phyloP scores from a whole-genome alignment of 2,113 vertebrate species.

The Climacteris rufus region DNA sequence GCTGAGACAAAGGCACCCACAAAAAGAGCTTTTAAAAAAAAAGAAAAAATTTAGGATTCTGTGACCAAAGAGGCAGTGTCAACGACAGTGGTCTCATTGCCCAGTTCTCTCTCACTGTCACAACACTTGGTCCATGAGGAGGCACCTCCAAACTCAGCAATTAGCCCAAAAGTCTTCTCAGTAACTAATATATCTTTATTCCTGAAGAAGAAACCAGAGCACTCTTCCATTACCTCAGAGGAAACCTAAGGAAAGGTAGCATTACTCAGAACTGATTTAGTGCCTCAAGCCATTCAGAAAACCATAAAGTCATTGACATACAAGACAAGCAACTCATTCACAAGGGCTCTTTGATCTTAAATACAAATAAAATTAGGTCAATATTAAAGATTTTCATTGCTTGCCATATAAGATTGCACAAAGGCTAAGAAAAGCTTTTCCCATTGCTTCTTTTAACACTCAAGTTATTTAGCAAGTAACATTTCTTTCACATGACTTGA shows the following conservation, averaged over 20 bases:
- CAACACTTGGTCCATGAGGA: neutral
- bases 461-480: slow-evolving; percentile 21
- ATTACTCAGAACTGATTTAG: slow-evolving; percentile 21
- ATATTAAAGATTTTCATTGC: slow-evolving; percentile 54
- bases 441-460: slow-evolving; percentile 5
- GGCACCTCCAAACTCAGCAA: neutral
- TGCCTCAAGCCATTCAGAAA: slow-evolving; percentile 32
- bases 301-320: neutral
- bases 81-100: accelerated
- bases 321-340: slow-evolving; percentile 44
- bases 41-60: neutral
- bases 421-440: neutral
- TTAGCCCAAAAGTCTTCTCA: neutral
- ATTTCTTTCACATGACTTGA: slow-evolving; percentile 46
- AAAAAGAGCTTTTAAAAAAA: neutral
- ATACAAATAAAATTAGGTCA: slow-evolving; percentile 51
- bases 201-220: neutral
- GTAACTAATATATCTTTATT: neutral
- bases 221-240: slow-evolving; percentile 19
- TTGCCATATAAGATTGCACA: slow-evolving; percentile 7
- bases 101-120: neutral
- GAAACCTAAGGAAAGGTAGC: slow-evolving; percentile 24
- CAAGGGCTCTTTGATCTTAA: slow-evolving; percentile 33
- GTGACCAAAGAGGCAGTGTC: accelerated
- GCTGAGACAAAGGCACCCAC: neutral